phyloP scores from a whole-genome alignment of 1,140 invertebrate genomes.

The Aricia agestis region DNA sequence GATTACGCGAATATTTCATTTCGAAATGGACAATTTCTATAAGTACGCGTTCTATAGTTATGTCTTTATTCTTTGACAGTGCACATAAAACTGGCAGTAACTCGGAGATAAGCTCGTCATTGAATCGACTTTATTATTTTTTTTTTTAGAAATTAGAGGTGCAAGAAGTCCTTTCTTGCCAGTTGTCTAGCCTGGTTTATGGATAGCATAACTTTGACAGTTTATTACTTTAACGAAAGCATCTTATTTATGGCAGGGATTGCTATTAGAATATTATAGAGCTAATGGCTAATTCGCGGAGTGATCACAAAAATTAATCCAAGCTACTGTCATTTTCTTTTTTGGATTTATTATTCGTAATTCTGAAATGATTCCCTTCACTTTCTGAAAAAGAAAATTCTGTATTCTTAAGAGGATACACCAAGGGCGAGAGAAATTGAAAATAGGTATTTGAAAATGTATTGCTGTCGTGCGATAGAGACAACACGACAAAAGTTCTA shows the following conservation, averaged over 20 bases:
- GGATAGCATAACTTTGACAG: not conserved
- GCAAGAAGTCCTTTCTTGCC: not conserved
- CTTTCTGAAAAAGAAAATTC: not conserved
- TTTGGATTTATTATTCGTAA: no score
- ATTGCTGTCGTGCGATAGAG: no score
- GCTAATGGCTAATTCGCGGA: not conserved
- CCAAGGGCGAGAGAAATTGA: no score
- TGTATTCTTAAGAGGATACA: no score
- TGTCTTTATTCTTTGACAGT: not conserved
- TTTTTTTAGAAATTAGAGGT: not conserved
- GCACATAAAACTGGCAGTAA: not conserved
- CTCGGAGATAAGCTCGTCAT: not conserved
- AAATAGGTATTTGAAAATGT: no score
- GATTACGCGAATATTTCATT: not conserved
- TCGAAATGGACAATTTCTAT: conserved; percentile 1
- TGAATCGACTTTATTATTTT: not conserved
- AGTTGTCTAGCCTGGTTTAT: not conserved
- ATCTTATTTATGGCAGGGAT: not conserved
- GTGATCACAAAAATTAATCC: not conserved
- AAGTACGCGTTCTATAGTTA: not conserved
- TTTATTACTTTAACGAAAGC: not conserved
- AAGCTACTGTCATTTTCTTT: no score
- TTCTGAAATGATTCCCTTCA: no score
- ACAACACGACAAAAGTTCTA: no score
- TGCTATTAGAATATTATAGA: not conserved